phyloP scores from a whole-genome alignment of 2,113 vertebrate genomes.

The Ciconia maguari region DNA sequence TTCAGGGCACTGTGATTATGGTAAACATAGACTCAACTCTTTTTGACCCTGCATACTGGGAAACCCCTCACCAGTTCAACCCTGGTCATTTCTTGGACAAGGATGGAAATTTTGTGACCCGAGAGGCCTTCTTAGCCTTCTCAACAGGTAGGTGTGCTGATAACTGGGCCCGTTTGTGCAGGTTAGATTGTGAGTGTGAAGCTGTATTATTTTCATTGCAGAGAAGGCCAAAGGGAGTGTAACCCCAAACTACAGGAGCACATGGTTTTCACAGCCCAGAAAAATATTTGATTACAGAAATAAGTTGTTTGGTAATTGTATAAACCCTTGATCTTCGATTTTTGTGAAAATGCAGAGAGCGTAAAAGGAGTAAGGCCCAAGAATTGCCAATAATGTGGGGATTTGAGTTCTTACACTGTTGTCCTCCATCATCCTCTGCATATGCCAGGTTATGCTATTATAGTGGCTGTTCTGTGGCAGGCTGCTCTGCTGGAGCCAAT shows the following conservation, averaged over 20 bases:
- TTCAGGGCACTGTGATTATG: slow-evolving; percentile 59
- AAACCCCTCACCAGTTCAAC: slow-evolving; percentile 62
- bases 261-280: neutral
- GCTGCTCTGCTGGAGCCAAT: neutral
- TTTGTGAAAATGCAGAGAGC: neutral
- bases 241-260: neutral
- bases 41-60: slow-evolving; percentile 50
- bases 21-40: slow-evolving; percentile 55
- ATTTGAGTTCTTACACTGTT: neutral
- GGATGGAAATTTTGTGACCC: slow-evolving; percentile 50
- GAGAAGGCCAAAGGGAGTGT: neutral
- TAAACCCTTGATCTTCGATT: neutral
- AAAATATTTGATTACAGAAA: neutral
- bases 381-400: neutral
- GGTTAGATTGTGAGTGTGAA: neutral
- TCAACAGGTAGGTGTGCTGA: slow-evolving; percentile 41
- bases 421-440: neutral
- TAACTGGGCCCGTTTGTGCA: neutral
- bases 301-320: neutral
- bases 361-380: neutral
- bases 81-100: slow-evolving; percentile 65
- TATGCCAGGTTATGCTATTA: neutral
- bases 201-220: neutral
- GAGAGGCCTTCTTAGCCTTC: slow-evolving; percentile 62
- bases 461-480: neutral